Conservation (phyloP, 2,113 vertebrate species). For the Trichomycterus rosablanca region DNA sequence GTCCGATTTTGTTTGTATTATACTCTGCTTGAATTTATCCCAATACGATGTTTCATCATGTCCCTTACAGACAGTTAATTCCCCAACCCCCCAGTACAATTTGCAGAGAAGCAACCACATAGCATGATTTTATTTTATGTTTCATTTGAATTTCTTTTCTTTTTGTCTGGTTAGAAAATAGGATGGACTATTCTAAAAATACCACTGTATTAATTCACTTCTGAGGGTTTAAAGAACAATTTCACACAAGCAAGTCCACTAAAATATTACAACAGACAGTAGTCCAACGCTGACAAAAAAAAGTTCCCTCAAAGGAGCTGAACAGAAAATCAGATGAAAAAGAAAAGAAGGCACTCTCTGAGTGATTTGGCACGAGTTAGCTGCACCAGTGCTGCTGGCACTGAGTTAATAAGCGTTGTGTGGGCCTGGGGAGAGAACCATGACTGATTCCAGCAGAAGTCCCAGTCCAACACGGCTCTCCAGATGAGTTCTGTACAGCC, state of each 20-base stretch:
- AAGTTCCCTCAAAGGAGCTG: conserved; percentile 25
- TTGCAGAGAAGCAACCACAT: too few species aligned
- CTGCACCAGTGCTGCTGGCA: conserved; percentile 49
- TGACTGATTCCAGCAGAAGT: conserved; percentile 48
- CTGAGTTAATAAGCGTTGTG: conserved; percentile 53
- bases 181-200: too few species aligned
- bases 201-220: background rate
- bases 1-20: too few species aligned
- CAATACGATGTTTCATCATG: too few species aligned
- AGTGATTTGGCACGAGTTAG: conserved; percentile 49
- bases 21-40: too few species aligned
- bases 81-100: too few species aligned
- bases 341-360: conserved; percentile 40
- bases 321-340: conserved; percentile 32
- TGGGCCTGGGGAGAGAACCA: conserved; percentile 47
- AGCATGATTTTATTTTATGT: too few species aligned
- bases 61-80: too few species aligned
- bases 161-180: too few species aligned
- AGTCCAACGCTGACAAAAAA: conserved; percentile 6
- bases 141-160: too few species aligned
- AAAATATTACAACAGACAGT: conserved; percentile 26
- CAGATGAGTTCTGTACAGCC: conserved; percentile 47
- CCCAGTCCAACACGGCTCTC: conserved; percentile 50
- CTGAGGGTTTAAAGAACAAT: background rate
- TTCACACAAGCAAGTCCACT: conserved; percentile 6